Base-by-base conservation (phyloP, 1,140 invertebrate species). In the Wiebesia pumilae region DNA sequence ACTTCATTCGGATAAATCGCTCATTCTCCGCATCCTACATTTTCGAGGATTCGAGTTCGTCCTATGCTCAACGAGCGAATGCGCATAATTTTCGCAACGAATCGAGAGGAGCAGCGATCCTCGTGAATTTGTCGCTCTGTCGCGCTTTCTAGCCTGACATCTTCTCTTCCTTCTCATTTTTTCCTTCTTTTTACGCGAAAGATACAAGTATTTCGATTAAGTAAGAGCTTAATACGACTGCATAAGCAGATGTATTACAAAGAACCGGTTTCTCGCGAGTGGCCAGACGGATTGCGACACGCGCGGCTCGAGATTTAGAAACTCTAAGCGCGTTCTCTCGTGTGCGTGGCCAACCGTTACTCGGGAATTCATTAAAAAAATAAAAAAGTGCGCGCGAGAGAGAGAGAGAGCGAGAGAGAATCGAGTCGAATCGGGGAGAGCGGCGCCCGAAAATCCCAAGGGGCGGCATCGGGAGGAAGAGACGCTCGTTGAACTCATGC, bases 181-280 rank as follows among this genome's bases (percentile, higher is more conserved):
- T 73, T 24, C 24, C 35, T 73, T 73, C 51, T 7, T 33, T 35
- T 71, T 71, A 24, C 35, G 69, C 69, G 6, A 40, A 21, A 40
- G 21, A 43, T 43, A 27, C 71, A 10, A n/a, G 40, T n/a, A 10
- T 75, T 43, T 75, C 40, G 21, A 75, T 75, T 75, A 43, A 38
- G 71, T 43, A 75, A 75, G 71, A 75, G 71, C 24, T 75, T 43
- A n/a, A 75, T 75, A n/a, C 14, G 71, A 27, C 58, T 62, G 58
- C 58, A 62, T 62, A 62, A 62, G 6, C 24, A 43, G 24, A 75
- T 43, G 40, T 75, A 75, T 75, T 43, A 75, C 33, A n/a, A 27
- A 21, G 43, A 75, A 75, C 71, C 71, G 71, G 71, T 43, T 75
- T 75, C 71, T 43, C 38, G 30, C 38, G 38, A 75, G 10, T 19